Evolutionary conservation across 2,888 invertebrate genomes (phyloP), one percentile per base, ranked within the genome.

Genomic region (Drymonia ruficornis): DNA sequence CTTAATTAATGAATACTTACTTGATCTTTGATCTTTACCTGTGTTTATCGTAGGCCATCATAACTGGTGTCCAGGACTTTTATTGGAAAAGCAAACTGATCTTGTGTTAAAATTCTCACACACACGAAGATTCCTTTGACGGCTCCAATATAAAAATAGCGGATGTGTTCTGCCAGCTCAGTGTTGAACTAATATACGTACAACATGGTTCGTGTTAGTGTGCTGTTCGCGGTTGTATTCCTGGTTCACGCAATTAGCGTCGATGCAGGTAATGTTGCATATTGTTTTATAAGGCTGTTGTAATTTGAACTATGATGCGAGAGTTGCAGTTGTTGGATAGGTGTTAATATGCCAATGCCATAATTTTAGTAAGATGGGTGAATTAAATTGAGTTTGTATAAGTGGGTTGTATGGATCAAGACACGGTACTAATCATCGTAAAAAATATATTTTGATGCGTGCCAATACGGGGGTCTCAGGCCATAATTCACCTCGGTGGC

Each of bases 231-330:
- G 18, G 53, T 72, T 51, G 31, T 79, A 29, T 53, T 72, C 23
- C 36, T 71, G 29, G 55, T 67, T 19, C 29, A 55, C 45, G 55
- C 69, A 18, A 53, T 52, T 49, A 57, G 49, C 16, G 65, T 58
- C 16, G 58, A 77, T 61, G 71, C 71, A 74, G 80, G 80, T 80
- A 64, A 18, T 48, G 15, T 15, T 47, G 45, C 34, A 42, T 29
- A 18, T 16, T 29, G 42, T 42, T 16, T 42, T 42, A 19, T 42
- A 19, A 7, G 18, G 42, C 36, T n/a, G n/a, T 36, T 36, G 36
- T 36, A 12, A 36, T 40, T 40, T 40, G 1, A 7, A 4, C 2
- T n/a, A 38, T 38, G 23, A 23, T 23, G 23, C 7, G 7, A 23
- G 7, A 4, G 3, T 23, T 23, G 23, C 23, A 23, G 23, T 23